Evolutionary conservation across 1,140 invertebrate species (phyloP), one percentile per base, ranked within the genome.

Genomic region (Zaprionus inermis): DNA sequence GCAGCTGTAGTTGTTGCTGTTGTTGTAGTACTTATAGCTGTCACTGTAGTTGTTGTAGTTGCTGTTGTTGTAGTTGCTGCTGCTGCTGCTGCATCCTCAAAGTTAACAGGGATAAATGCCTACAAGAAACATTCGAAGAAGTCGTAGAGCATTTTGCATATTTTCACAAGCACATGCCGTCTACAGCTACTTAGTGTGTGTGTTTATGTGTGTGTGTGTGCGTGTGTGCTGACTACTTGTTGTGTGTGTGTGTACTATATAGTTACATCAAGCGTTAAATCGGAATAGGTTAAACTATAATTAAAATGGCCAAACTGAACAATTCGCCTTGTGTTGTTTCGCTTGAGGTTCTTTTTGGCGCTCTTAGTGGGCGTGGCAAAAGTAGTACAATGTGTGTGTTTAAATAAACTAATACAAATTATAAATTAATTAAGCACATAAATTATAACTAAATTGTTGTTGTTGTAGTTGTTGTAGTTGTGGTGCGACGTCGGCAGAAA

Each of bases 41-140:
- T 57, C 57, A 60, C 73, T 59, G 74, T 88, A 44, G 80, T 88
- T 71, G 73, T 77, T 71, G 81, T 32, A n/a, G 36, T 41, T 78
- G 55, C 54, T 65, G 55, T 77, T 84, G 69, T 71, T 57, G 59
- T 54, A 55, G 24, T 66, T 67, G 67, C 72, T 59, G 72, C 81
- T 46, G 81, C 81, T 72, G 74, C 72, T 71, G 82, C 67, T 79
- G 88, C 76, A 85, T 91, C 91, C 91, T 91, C 89, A 85, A 91
- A 92, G 90, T 92, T 92, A 92, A 92, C 91, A 92, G 70, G 91
- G 91, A 84, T 92, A 92, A 85, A 92, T 91, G 76, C 91, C 91
- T 92, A 91, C 75, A 92, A 92, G 51, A 78, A 91, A 81, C 74
- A 81, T 55, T 91, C 72, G 58, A 51, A 76, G 79, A 89, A 89